Conservation (phyloP, 2,113 vertebrate species). For the Mirza zaza region DNA sequence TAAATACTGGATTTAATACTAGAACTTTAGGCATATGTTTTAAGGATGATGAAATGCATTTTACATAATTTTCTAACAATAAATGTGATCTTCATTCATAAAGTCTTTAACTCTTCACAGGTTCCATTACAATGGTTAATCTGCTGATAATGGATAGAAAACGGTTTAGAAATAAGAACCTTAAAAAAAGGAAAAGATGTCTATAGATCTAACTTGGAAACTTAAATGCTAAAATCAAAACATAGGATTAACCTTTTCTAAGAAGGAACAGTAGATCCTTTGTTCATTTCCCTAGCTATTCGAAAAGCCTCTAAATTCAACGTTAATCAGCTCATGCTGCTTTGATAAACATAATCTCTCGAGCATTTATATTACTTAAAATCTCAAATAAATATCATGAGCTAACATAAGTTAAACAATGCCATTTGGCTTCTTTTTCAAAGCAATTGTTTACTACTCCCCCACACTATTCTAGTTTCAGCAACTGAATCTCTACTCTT, state of each 20-base stretch:
- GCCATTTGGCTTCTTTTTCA: not conserved
- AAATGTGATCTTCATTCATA: not conserved
- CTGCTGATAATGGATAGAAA: not conserved
- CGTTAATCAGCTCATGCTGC: not conserved
- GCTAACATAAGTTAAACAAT: not conserved
- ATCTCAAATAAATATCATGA: not conserved
- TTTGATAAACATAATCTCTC: not conserved
- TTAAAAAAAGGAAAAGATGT: not conserved
- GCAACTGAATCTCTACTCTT: not conserved
- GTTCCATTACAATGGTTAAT: not conserved
- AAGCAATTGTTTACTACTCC: not conserved
- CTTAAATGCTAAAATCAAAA: not conserved
- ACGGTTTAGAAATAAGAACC: not conserved
- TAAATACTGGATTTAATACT: not conserved
- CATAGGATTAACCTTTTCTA: not conserved
- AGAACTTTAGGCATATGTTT: conserved; percentile 28
- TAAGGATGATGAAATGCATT: conserved; percentile 17
- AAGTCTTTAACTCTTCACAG: not conserved
- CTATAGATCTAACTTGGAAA: not conserved
- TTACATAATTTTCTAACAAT: not conserved
- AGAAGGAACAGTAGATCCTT: not conserved
- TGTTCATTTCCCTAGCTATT: not conserved
- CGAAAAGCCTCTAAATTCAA: not conserved
- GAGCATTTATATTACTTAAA: not conserved
- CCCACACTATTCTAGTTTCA: not conserved